Evolutionary conservation across 53 echinoderm and acorn worm genomes (phyloP), one percentile per base, ranked within the genome.

Genomic region (Echinarachnius parma): DNA sequence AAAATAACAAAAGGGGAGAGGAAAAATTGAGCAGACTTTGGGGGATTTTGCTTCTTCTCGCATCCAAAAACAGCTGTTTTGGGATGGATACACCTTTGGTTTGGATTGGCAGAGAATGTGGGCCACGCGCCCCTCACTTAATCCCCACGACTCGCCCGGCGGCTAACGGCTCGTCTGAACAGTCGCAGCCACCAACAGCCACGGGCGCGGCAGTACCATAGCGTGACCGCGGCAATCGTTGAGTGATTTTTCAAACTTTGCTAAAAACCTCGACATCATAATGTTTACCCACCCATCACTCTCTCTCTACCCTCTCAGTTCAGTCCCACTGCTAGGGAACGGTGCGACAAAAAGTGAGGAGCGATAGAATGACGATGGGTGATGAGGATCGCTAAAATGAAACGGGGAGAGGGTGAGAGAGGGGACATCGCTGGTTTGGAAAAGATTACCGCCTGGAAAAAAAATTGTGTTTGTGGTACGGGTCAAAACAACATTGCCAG

Each of bases 331-430:
- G 62, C 62, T 24, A 34, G 3, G 42, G 62, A 62, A 36, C 37
- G 34, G 62, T 35, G 62, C 62, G 25, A 62, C 62, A 62, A 62
- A 36, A 62, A 62, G 62, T 39, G 62, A 36, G 62, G 62, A 62
- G 62, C 62, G 62, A 62, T 39, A 37, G 62, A 25, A 35, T 14
- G 62, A 62, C 62, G 62, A 62, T 39, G 36, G 37, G 36, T 35
- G 62, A 62, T 62, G 34, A 36, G 62, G 35, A 33, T 23, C 36
- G 37, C 21, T 39, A 62, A 62, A 36, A 36, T 62, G 25, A 39
- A n/a, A 35, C 34, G 35, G 62, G 62, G 13, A 35, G 15, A 62
- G 34, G 62, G 3, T 21, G 39, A 39, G 39, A 39, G 39, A 39
- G 39, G 7, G 39, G 39, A 39, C 7, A 39, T 39, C 13, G 7